Conservation (phyloP, 2,113 vertebrate genomes). For the Trematomus loennbergii region DNA sequence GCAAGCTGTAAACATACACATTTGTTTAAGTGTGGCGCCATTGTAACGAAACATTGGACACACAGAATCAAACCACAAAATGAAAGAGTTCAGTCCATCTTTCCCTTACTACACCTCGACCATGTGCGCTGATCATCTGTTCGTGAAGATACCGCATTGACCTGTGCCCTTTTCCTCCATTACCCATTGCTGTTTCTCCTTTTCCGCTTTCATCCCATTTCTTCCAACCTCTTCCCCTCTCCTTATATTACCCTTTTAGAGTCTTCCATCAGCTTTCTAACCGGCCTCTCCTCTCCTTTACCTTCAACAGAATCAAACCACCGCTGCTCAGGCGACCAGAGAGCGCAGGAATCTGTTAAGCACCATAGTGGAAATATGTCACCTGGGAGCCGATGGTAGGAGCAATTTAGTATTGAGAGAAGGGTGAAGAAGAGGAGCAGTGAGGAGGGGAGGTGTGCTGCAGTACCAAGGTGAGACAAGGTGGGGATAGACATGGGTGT, state of each 20-base stretch:
- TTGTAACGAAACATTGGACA: not conserved
- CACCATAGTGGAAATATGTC: slow-evolving; percentile 63
- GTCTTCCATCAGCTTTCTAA: slow-evolving; percentile 6
- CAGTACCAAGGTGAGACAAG: slow-evolving; percentile 83
- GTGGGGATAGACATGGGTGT: slow-evolving; percentile 82
- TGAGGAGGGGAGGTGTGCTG: slow-evolving; percentile 53
- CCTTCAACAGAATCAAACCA: slow-evolving; percentile 62
- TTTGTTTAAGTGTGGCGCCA: not conserved
- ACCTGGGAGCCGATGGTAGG: slow-evolving; percentile 53
- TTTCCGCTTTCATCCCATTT: slow-evolving; percentile 15
- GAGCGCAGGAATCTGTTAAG: slow-evolving; percentile 57
- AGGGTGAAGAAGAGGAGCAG: slow-evolving; percentile 38
- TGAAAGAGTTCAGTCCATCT: not conserved
- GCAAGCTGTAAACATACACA: not conserved
- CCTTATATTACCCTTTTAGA: slow-evolving; percentile 15
- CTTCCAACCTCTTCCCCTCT: not conserved
- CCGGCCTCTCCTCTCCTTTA: slow-evolving; percentile 34
- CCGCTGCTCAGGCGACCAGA: slow-evolving; percentile 55
- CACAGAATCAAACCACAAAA: not conserved
- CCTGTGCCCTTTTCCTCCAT: slow-evolving; percentile 1
- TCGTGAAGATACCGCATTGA: not conserved
- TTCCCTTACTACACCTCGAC: not conserved
- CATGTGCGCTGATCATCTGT: not conserved
- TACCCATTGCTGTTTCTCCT: slow-evolving; percentile 8
- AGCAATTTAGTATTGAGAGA: slow-evolving; percentile 60